Evolutionary conservation across 1,140 invertebrate species (phyloP).

Genomic region (Lordiphosa collinella): DNA sequence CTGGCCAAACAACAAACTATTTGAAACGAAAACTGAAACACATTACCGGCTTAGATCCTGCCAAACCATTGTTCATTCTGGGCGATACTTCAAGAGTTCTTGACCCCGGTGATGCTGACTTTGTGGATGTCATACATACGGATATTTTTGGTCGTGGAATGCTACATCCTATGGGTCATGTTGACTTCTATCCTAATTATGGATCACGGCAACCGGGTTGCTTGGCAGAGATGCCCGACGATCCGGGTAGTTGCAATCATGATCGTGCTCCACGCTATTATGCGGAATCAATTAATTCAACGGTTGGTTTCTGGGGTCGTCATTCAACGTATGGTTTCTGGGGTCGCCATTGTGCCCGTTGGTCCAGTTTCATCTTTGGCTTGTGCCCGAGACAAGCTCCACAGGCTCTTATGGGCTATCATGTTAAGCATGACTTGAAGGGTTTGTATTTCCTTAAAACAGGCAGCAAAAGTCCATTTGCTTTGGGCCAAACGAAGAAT

Average conservation of each 20-base stretch:
- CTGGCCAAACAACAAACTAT: conserved; percentile 88
- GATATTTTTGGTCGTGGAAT: conserved; percentile 83
- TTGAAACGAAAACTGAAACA: conserved; percentile 80
- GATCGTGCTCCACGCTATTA: conserved; percentile 85
- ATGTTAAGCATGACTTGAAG: conserved; percentile 29
- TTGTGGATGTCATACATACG: conserved; percentile 83
- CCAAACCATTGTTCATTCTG: conserved; percentile 82
- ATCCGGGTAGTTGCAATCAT: conserved; percentile 83
- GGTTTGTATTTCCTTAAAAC: conserved; percentile 84
- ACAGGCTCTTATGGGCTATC: conserved; percentile 84
- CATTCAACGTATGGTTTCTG: too few species aligned
- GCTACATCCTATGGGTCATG: conserved; percentile 80
- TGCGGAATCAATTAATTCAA: conserved; percentile 85
- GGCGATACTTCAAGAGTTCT: conserved; percentile 80
- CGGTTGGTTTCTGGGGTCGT: conserved; percentile 86
- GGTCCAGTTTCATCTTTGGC: conserved; percentile 83
- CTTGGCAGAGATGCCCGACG: conserved; percentile 80
- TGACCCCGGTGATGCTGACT: conserved; percentile 82
- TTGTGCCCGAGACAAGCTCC: conserved; percentile 80
- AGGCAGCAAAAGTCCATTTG: conserved; percentile 81
- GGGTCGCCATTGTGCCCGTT: conserved; percentile 85
- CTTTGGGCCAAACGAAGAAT: conserved; percentile 63
- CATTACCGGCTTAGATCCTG: conserved; percentile 83
- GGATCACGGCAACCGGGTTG: conserved; percentile 84
- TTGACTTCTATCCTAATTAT: conserved; percentile 85